Evolutionary conservation across 2,888 invertebrate genomes (phyloP).

Genomic region (Lasiommata megera): DNA sequence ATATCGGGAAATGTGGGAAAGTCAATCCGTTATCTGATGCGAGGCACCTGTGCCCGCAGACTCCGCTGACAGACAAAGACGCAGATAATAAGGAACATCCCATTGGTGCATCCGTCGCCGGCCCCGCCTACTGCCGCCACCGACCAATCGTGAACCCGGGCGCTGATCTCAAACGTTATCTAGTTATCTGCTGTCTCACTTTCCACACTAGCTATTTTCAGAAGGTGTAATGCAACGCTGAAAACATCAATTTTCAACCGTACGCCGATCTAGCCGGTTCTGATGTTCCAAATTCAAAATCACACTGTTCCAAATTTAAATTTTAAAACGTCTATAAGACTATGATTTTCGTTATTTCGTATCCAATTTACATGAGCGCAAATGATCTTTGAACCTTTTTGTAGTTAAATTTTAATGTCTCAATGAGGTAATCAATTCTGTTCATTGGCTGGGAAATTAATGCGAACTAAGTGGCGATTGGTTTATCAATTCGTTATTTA

Average conservation of each 20-base stretch:
- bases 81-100: slow-evolving; percentile 78
- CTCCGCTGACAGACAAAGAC: slow-evolving; percentile 80
- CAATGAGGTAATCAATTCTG: slow-evolving; percentile 35
- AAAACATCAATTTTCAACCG: slow-evolving; percentile 17
- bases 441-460: slow-evolving; percentile 27
- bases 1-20: slow-evolving; percentile 23
- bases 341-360: slow-evolving; percentile 10
- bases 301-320: slow-evolving; percentile 8
- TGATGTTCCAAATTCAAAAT: background rate
- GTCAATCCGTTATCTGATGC: slow-evolving; percentile 32
- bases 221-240: slow-evolving; percentile 36
- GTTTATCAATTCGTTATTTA: slow-evolving; percentile 24
- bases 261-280: background rate
- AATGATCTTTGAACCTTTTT: slow-evolving; percentile 34
- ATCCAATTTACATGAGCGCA: slow-evolving; percentile 24
- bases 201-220: slow-evolving; percentile 68
- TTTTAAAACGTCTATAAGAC: slow-evolving; percentile 13
- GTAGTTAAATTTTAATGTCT: slow-evolving; percentile 38
- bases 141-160: slow-evolving; percentile 64
- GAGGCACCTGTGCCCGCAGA: slow-evolving; percentile 51
- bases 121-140: slow-evolving; percentile 66
- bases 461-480: slow-evolving; percentile 22
- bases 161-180: slow-evolving; percentile 82
- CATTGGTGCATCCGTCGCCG: slow-evolving; percentile 81
- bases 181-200: slow-evolving; percentile 80